These are phyloP conservation scores for Aramus guarauna DNA, from an alignment of 2,113 vertebrate genomes.

Conservation along the genomic window DNA sequence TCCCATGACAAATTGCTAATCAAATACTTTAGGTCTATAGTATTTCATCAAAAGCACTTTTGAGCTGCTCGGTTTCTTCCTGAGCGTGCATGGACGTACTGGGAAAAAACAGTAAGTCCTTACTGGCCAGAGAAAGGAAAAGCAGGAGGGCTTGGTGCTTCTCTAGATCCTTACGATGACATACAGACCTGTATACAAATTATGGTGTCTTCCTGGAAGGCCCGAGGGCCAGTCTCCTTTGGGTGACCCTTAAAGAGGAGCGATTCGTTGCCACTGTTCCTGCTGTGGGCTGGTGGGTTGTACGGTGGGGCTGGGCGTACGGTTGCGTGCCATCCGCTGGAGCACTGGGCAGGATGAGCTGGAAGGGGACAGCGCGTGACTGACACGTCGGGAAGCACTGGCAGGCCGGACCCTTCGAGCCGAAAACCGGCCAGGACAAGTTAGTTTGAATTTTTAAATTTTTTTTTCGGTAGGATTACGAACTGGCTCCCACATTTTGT, in stretches of 20 bases:
- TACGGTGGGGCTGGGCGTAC: accelerated
- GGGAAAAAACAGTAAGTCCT: neutral
- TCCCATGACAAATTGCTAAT: neutral
- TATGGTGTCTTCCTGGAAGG: neutral
- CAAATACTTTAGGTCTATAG: neutral
- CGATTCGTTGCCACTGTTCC: accelerated
- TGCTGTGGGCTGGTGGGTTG: accelerated
- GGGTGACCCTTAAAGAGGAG: neutral
- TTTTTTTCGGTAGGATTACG: neutral
- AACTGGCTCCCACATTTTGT: too few species aligned
- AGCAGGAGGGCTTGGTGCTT: neutral
- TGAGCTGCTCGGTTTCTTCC: neutral
- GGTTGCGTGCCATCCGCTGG: neutral
- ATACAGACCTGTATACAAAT: neutral
- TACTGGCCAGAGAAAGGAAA: neutral
- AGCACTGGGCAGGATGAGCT: neutral
- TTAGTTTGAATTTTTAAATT: neutral
- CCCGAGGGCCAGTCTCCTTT: neutral
- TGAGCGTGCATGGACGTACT: neutral
- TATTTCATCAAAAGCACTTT: neutral
- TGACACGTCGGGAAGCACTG: neutral
- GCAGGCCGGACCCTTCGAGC: neutral
- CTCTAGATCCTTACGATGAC: neutral
- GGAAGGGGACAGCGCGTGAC: neutral
- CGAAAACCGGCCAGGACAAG: neutral